Percentiles rank a stretch among this genome's conserved stretches.
phyloP scores from a whole-genome alignment of 2,797 vertebrate species.

The Danio choprae region DNA sequence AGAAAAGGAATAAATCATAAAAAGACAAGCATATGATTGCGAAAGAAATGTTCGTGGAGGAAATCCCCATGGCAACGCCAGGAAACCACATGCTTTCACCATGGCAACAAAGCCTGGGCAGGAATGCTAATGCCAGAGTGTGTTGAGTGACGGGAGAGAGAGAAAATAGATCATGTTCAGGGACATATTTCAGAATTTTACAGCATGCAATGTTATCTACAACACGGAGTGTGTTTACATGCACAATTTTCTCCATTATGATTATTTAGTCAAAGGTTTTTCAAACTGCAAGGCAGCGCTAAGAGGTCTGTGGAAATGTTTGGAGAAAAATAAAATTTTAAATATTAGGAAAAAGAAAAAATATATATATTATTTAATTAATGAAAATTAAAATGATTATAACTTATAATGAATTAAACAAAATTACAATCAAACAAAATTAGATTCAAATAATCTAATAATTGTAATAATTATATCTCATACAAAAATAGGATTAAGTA shows the following conservation, averaged over 20 bases:
- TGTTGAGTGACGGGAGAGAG: constrained; percentile 3
- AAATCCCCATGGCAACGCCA: constrained; percentile 56
- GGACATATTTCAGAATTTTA: background rate
- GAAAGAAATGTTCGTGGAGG: constrained; percentile 41
- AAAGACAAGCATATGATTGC: constrained; percentile 45
- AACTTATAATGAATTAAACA: too few relatives aligned
- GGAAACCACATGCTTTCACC: constrained; percentile 56
- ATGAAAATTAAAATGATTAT: too few relatives aligned
- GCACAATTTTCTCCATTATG: background rate
- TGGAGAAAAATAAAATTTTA: too few relatives aligned
- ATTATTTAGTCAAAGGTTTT: background rate
- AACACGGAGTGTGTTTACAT: background rate
- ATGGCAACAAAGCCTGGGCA: constrained; percentile 50
- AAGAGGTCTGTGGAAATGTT: too few relatives aligned
- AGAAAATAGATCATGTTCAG: constrained; percentile 15
- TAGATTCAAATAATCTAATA: too few relatives aligned
- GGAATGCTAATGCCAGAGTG: constrained; percentile 47
- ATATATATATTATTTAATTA: too few relatives aligned
- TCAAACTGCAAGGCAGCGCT: too few relatives aligned
- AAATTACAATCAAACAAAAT: too few relatives aligned
- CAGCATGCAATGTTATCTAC: background rate
- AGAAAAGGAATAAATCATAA: constrained; percentile 21
- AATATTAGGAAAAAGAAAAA: too few relatives aligned
- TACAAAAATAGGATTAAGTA: too few relatives aligned
- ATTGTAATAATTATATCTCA: too few relatives aligned